Percentiles rank a stretch among this genome's conserved stretches.
These are phyloP conservation scores for Polydesmus complanatus DNA, from an alignment of 2,888 invertebrate genomes.

Conservation along the genomic window DNA sequence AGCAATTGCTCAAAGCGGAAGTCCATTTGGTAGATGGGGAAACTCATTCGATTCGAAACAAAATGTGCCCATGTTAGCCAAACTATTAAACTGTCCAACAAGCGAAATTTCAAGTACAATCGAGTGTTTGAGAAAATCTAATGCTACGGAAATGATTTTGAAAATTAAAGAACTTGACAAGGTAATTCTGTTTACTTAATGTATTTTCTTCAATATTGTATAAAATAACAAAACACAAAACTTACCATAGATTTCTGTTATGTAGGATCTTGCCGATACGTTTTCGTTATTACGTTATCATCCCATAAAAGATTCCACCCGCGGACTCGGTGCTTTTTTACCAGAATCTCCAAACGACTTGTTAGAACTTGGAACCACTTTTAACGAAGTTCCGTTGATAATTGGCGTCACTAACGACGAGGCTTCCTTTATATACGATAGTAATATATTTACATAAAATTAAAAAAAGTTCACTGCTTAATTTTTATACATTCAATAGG, in stretches of 20 bases:
- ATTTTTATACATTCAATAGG: neutral
- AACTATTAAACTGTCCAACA: neutral
- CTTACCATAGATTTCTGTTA: neutral
- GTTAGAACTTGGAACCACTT: neutral
- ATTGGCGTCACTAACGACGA: neutral
- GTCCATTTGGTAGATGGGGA: neutral
- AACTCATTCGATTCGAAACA: neutral
- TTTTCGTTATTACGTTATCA: neutral
- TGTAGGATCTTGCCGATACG: neutral
- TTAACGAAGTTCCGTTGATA: neutral
- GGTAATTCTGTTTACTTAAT: no score
- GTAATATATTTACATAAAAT: neutral
- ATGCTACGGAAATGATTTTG: neutral
- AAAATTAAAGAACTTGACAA: neutral
- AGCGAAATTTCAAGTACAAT: neutral
- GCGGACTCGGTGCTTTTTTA: neutral
- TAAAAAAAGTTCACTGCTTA: neutral
- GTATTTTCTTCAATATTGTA: neutral
- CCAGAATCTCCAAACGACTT: neutral
- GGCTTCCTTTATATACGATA: neutral
- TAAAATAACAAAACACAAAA: neutral
- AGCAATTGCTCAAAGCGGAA: neutral
- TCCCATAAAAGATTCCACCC: neutral
- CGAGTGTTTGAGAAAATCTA: neutral
- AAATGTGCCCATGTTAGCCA: neutral